Evolutionary conservation across 2,113 vertebrate species (phyloP).

Genomic region (Calyptommatus sinebrachiatus): DNA sequence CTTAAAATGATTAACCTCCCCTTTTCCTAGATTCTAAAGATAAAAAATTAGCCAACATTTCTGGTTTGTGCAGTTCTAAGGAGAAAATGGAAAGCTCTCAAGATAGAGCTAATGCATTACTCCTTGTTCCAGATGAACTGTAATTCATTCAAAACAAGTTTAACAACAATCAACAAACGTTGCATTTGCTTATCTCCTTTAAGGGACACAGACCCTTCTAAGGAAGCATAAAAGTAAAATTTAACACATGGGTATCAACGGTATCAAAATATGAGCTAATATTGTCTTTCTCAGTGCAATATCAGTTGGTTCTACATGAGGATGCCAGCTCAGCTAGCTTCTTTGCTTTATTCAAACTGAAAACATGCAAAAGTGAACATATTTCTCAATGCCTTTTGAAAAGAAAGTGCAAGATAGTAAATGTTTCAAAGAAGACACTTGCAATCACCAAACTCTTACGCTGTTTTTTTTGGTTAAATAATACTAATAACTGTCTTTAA

Average conservation of each 20-base stretch:
- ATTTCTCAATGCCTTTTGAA: background rate
- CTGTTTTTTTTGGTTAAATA: background rate
- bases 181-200: background rate
- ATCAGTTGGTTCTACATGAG: background rate
- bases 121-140: background rate
- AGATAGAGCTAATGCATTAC: background rate
- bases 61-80: background rate
- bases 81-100: background rate
- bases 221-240: background rate
- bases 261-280: background rate
- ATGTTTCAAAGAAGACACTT: background rate
- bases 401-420: no score
- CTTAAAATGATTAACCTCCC: background rate
- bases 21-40: background rate
- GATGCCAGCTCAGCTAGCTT: background rate
- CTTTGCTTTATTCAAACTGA: background rate
- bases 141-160: background rate
- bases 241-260: background rate
- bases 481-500: background rate
- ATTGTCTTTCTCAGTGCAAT: background rate
- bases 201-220: background rate
- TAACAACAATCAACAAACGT: background rate
- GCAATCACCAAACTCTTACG: no score
- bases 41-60: background rate
- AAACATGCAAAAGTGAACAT: background rate